phyloP scores from a whole-genome alignment of 92 coral and sea anemone species.

The Hydrozoanthus gracilis region DNA sequence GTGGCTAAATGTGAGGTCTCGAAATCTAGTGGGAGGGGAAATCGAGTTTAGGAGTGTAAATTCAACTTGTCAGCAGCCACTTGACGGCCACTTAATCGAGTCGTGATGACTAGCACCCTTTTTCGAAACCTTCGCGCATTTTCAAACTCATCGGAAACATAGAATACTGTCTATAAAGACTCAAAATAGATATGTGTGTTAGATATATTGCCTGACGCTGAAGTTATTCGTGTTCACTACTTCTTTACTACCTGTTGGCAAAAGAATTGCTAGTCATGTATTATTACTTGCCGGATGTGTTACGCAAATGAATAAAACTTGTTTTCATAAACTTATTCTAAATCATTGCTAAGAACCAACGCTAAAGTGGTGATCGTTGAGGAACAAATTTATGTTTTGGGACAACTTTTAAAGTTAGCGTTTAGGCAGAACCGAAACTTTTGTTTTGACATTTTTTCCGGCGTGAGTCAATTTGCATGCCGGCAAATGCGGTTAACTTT shows the following conservation, averaged over 20 bases:
- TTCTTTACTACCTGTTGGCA: constrained; percentile 23
- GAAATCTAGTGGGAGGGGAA: constrained; percentile 29
- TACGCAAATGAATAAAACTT: constrained; percentile 11
- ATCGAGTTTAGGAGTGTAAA: constrained; percentile 28
- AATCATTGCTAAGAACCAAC: background rate
- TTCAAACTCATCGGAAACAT: constrained; percentile 21
- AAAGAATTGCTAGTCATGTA: background rate
- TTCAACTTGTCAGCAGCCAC: constrained; percentile 26
- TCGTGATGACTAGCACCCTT: constrained; percentile 7
- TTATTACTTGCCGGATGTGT: constrained; percentile 38
- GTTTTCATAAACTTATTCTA: background rate
- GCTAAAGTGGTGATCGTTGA: background rate
- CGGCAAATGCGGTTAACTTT: constrained; percentile 48
- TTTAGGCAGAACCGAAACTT: constrained; percentile 1
- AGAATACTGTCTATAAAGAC: background rate
- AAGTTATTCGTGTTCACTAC: background rate
- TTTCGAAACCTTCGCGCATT: constrained; percentile 8
- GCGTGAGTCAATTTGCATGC: constrained; percentile 48
- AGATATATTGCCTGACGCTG: constrained; percentile 6
- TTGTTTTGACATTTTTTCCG: constrained; percentile 27
- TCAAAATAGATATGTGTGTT: constrained; percentile 20
- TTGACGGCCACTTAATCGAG: constrained; percentile 15
- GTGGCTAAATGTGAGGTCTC: constrained; percentile 25
- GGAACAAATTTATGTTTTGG: background rate
- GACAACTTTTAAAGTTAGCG: background rate